These are phyloP conservation scores for Gryllus longicercus DNA, from an alignment of 2,888 invertebrate genomes.

Conservation along the genomic window DNA sequence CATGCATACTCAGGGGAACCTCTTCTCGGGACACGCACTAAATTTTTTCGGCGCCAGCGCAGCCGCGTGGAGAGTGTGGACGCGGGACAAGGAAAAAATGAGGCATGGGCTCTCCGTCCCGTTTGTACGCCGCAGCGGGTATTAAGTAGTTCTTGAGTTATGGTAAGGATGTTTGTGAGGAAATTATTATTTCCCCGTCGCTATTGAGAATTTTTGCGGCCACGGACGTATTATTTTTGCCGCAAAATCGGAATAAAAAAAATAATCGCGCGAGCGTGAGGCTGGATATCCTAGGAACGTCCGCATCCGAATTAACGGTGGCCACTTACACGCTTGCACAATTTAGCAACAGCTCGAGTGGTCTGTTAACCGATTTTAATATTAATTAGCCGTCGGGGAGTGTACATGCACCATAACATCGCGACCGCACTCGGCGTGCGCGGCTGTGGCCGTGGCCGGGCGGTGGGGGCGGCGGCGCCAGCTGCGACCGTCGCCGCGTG, in stretches of 20 bases:
- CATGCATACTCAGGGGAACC: constrained; percentile 11
- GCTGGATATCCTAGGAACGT: neutral
- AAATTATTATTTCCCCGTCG: neutral
- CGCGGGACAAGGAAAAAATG: too few relatives aligned
- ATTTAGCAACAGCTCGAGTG: constrained; percentile 9
- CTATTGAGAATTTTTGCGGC: too few relatives aligned
- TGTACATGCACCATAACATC: neutral
- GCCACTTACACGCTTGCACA: constrained; percentile 5
- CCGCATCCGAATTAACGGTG: neutral
- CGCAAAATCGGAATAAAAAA: too few relatives aligned
- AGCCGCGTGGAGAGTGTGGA: too few relatives aligned
- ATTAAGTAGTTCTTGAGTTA: neutral
- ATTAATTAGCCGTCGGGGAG: constrained; percentile 1
- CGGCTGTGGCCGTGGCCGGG: neutral
- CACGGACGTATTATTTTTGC: too few relatives aligned
- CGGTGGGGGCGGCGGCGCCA: neutral
- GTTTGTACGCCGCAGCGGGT: too few relatives aligned
- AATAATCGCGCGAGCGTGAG: neutral
- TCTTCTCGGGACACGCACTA: neutral
- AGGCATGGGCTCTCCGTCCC: too few relatives aligned
- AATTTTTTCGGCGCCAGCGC: neutral
- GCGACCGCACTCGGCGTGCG: neutral
- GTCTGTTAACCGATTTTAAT: constrained; percentile 17
- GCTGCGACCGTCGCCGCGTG: too few relatives aligned
- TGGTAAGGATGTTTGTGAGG: constrained; percentile 1